A percentile compares a stretch with the other conserved stretches of the same genome.
Evolutionary conservation across 2,888 invertebrate genomes (phyloP).

Genomic region (Tachina fera): DNA sequence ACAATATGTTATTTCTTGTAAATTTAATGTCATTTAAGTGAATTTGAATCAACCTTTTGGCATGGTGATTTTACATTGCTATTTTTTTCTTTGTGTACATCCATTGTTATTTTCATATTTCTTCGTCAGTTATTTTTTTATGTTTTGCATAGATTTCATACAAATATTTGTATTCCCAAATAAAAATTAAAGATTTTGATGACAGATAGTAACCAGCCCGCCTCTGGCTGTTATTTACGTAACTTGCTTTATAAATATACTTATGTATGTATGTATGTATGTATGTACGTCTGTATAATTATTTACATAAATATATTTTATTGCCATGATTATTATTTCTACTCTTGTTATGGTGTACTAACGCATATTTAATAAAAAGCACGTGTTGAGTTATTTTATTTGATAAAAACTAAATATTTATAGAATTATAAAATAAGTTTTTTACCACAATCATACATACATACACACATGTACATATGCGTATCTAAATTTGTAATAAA

Average conservation of each 20-base stretch:
- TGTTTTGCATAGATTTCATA: not conserved
- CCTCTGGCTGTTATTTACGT: slow-evolving; percentile 42
- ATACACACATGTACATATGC: too few relatives aligned
- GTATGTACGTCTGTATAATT: not conserved
- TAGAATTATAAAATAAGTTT: not conserved
- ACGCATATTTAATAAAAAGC: slow-evolving; percentile 26
- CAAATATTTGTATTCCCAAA: slow-evolving; percentile 54
- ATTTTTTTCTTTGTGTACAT: not conserved
- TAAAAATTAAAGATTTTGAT: slow-evolving; percentile 29
- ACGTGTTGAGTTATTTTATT: slow-evolving; percentile 23
- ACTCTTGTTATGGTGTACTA: not conserved
- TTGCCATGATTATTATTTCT: slow-evolving; percentile 19
- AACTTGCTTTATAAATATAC: not conserved
- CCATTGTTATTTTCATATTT: not conserved
- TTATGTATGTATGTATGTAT: too few relatives aligned
- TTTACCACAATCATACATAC: slow-evolving; percentile 10
- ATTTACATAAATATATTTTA: slow-evolving; percentile 22
- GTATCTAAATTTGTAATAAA: not conserved
- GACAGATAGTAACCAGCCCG: slow-evolving; percentile 22
- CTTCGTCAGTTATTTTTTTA: not conserved
- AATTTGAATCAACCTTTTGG: too few relatives aligned
- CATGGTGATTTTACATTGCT: too few relatives aligned
- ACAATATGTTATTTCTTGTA: too few relatives aligned
- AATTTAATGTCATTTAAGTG: too few relatives aligned
- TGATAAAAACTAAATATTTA: not conserved